These are phyloP conservation scores for Catocala fraxini DNA, from an alignment of 2,888 invertebrate species.

Conservation along the genomic window DNA sequence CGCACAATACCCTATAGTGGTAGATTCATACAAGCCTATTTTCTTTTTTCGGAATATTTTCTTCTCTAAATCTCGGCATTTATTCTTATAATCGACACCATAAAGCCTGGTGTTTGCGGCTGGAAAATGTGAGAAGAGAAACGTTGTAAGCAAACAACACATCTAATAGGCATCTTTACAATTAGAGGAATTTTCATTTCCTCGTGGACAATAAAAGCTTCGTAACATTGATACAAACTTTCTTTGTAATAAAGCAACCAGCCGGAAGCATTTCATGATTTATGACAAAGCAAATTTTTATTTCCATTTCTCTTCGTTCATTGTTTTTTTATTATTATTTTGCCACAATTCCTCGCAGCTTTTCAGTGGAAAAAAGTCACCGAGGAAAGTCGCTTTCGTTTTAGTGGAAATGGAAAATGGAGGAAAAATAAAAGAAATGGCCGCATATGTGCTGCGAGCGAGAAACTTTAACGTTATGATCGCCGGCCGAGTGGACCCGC, in stretches of 20 bases:
- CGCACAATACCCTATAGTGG: slow-evolving; percentile 66
- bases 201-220: slow-evolving; percentile 67
- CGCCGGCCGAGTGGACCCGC: slow-evolving; percentile 44
- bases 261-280: slow-evolving; percentile 84
- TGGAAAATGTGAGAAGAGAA: slow-evolving; percentile 17
- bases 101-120: slow-evolving; percentile 7
- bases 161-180: slow-evolving; percentile 45
- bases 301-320: slow-evolving; percentile 82
- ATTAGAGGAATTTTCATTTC: slow-evolving; percentile 62
- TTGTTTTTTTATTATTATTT: slow-evolving; percentile 81
- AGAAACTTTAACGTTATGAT: slow-evolving; percentile 69
- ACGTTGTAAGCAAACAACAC: slow-evolving; percentile 34
- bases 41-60: slow-evolving; percentile 49
- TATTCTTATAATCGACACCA: slow-evolving; percentile 47
- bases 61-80: slow-evolving; percentile 38
- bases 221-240: slow-evolving; percentile 78
- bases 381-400: slow-evolving; percentile 83
- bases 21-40: slow-evolving; percentile 64
- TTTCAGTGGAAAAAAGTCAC: slow-evolving; percentile 78
- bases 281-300: slow-evolving; percentile 86
- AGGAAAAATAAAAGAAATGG: slow-evolving; percentile 73
- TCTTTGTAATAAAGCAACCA: slow-evolving; percentile 80
- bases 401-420: slow-evolving; percentile 82
- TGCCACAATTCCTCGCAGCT: slow-evolving; percentile 80
- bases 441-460: slow-evolving; percentile 76